Conservation (phyloP, 1,140 invertebrate species). For the Drosophila cardini region DNA sequence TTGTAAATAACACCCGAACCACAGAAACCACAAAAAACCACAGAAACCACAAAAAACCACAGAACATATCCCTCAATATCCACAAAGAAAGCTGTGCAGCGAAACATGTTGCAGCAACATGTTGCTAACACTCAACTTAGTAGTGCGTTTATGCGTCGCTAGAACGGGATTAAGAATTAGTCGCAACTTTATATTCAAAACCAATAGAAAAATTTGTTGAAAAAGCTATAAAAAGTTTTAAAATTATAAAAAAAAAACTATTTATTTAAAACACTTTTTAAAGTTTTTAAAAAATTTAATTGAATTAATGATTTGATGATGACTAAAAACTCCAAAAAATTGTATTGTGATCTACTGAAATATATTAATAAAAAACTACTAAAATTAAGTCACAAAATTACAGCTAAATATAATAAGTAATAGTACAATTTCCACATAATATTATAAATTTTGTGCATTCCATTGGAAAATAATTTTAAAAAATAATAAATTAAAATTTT, state of each 20-base stretch:
- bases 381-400: neutral
- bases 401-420: neutral
- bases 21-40: neutral
- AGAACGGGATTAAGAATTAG: slow-evolving; percentile 14
- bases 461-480: neutral
- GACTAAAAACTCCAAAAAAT: no score
- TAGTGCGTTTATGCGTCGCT: slow-evolving; percentile 22
- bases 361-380: neutral
- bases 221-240: neutral
- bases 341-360: slow-evolving; percentile 4
- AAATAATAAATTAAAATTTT: neutral
- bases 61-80: neutral
- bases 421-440: slow-evolving; percentile 9
- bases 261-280: no score
- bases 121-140: slow-evolving; percentile 48
- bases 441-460: slow-evolving; percentile 13
- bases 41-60: slow-evolving; percentile 29
- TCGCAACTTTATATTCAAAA: neutral
- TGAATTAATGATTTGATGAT: neutral
- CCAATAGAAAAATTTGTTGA: neutral
- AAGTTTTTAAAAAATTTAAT: neutral
- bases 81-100: slow-evolving; percentile 35
- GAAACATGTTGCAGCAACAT: slow-evolving; percentile 69
- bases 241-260: neutral
- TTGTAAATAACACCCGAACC: slow-evolving; percentile 38